Conservation (phyloP, 2,797 vertebrate species). For the Gephyroberyx darwinii region DNA sequence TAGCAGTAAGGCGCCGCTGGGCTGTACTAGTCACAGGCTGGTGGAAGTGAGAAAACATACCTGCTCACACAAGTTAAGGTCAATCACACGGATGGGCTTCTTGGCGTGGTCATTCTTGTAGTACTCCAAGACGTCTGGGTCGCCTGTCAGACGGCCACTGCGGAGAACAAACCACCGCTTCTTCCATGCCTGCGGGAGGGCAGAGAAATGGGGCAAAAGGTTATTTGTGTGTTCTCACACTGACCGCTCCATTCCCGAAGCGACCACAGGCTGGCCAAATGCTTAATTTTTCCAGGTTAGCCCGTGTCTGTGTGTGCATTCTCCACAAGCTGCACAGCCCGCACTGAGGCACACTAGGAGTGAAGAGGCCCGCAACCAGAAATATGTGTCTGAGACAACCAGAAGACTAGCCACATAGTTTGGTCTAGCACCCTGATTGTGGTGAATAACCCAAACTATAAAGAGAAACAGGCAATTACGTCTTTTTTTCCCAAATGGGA, state of each 20-base stretch:
- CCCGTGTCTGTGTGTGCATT: conserved; percentile 53
- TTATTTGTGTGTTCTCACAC: conserved; percentile 64
- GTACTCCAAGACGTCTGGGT: conserved; percentile 98
- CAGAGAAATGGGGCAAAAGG: conserved; percentile 65
- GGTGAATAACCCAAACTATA: conserved; percentile 64
- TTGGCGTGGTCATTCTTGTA: conserved; percentile 99
- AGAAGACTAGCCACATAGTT: conserved; percentile 75
- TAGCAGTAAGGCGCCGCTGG: neutral
- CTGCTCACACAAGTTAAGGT: conserved; percentile 99
- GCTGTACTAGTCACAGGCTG: neutral
- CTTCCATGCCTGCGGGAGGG: conserved; percentile 93
- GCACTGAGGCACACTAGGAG: conserved; percentile 42
- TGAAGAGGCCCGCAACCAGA: conserved; percentile 69
- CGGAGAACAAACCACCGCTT: conserved; percentile 99
- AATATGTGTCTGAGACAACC: conserved; percentile 70
- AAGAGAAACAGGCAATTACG: conserved; percentile 66
- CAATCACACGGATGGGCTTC: conserved; percentile 98
- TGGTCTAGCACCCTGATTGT: conserved; percentile 61
- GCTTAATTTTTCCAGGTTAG: conserved; percentile 64
- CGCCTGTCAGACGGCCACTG: conserved; percentile 95
- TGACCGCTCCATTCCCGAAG: conserved; percentile 56
- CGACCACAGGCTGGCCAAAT: conserved; percentile 60
- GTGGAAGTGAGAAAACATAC: conserved; percentile 39
- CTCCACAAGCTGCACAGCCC: conserved; percentile 57
- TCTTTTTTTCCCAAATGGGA: conserved; percentile 46